phyloP scores from a whole-genome alignment of 2,113 vertebrate species.

The Macheiramphus alcinus region DNA sequence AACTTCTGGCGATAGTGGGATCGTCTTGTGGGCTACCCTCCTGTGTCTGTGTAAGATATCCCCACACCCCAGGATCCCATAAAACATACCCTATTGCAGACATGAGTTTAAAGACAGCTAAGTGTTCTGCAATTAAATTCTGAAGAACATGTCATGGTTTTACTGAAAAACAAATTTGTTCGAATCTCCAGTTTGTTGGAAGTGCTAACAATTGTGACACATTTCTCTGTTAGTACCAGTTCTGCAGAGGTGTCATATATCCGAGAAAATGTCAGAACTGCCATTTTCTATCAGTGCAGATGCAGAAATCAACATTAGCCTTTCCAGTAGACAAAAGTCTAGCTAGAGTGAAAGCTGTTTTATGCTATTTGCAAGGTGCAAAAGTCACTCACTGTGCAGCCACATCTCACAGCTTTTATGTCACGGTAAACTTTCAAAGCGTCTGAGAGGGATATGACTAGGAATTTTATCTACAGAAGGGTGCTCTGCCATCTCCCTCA shows the following conservation, averaged over 20 bases:
- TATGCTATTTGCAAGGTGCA: neutral
- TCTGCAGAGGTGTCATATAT: neutral
- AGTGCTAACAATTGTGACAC: neutral
- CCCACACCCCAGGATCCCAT: too few relatives aligned
- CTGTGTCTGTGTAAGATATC: rapidly evolving
- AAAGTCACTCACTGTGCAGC: neutral
- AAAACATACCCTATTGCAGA: neutral
- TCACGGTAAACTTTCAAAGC: neutral
- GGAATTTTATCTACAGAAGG: neutral
- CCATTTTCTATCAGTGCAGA: neutral
- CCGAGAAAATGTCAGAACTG: neutral
- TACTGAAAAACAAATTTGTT: neutral
- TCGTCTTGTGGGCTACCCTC: neutral
- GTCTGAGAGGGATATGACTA: neutral
- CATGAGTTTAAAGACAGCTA: neutral
- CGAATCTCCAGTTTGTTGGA: neutral
- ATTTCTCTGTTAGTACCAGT: neutral
- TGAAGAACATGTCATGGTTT: neutral
- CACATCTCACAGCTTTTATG: neutral
- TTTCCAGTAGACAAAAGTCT: neutral
- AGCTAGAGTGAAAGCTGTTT: neutral
- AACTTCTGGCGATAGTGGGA: neutral
- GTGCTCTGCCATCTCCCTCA: neutral
- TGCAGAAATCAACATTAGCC: neutral
- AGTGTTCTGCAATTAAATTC: neutral